Base-by-base conservation (phyloP, 1,140 invertebrate species). In the Augochlora pura region DNA sequence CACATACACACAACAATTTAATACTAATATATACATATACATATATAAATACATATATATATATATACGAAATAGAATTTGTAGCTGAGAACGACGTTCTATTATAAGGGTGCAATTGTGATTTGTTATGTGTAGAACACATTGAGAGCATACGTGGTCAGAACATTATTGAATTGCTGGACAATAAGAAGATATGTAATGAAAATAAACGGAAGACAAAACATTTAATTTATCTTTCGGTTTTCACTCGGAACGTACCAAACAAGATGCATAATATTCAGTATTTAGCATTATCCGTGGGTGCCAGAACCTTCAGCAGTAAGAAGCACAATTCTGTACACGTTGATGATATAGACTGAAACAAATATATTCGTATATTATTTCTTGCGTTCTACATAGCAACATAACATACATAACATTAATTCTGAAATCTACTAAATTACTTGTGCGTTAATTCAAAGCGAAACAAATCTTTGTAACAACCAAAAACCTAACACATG, bases 91-190 rank as follows among this genome's bases (percentile, higher is more conserved):
- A 67, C 81, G 73, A 68, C 87, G 87, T 86, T 86, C 68, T 89
- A 86, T 85, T 79, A 23, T 72, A 78, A 75, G 39, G 18, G 27
- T 73, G 18, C 68, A 57, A 63, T 80, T 80, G 52, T 59, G 71
- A 77, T 84, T 85, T 78, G 70, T 90, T 88, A 87, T 90, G 83
- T 90, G 86, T 87, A 81, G 85, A 88, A 87, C 83, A 88, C 84
- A 87, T 88, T 87, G 84, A 78, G 86, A 78, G 86, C 84, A 87
- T 67, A 67, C 66, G 57, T 82, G 49, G 38, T 67, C n/a, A 72
- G 27, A 69, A 73, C 42, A 72, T 82, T 86, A 77, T 67, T 70
- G 82, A 74, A 87, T 91, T 90, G 90, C 85, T 90, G 87, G 88
- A 82, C 87, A 90, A 90, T 89, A 84, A 85, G 71, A 85, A 18